A percentile compares a stretch with the other conserved stretches of the same genome.
These are phyloP conservation scores for Todiramphus saurophagus DNA, from an alignment of 2,113 vertebrate genomes.

Conservation along the genomic window DNA sequence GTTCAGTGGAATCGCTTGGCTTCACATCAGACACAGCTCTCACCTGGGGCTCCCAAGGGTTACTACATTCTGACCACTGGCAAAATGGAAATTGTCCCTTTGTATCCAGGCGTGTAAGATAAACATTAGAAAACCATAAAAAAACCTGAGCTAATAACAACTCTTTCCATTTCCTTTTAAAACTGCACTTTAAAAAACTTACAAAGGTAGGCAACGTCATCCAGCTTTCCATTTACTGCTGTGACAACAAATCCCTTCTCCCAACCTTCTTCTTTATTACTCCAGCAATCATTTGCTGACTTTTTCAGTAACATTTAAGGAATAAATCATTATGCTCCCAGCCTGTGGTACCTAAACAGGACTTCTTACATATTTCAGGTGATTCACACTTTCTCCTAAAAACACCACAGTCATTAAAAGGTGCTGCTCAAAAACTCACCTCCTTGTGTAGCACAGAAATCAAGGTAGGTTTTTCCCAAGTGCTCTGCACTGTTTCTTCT, in stretches of 20 bases:
- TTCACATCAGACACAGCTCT: neutral
- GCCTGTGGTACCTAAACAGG: neutral
- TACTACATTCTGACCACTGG: neutral
- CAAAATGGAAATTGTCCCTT: neutral
- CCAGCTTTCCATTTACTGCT: neutral
- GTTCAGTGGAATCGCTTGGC: accelerated
- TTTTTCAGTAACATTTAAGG: neutral
- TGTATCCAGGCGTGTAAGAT: neutral
- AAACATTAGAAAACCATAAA: neutral
- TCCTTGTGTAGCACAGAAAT: neutral
- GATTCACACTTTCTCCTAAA: neutral
- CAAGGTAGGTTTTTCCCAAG: neutral
- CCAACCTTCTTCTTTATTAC: neutral
- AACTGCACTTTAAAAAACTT: neutral
- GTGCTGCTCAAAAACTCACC: constrained; percentile 51
- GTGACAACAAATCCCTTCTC: neutral
- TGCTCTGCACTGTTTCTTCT: neutral
- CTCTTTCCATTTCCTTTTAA: neutral
- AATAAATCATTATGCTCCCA: neutral
- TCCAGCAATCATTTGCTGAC: neutral
- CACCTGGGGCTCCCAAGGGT: neutral
- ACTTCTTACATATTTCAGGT: neutral
- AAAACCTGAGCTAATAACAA: neutral
- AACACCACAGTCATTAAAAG: neutral
- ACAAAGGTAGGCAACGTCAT: neutral